phyloP scores from a whole-genome alignment of 2,888 invertebrate species.

The Agonopterix arenella region DNA sequence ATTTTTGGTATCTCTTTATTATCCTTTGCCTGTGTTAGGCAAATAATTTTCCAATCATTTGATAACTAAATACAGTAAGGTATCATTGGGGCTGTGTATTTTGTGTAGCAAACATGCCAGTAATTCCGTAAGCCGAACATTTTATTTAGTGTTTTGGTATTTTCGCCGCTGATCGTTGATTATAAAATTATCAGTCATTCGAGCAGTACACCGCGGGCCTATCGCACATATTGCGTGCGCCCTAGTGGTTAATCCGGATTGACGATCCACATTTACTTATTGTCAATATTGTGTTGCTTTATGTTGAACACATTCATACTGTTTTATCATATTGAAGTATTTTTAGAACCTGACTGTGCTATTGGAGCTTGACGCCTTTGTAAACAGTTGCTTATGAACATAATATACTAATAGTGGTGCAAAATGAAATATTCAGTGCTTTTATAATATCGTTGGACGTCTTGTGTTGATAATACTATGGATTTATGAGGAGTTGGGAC shows the following conservation, averaged over 20 bases:
- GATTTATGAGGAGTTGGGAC: constrained; percentile 40
- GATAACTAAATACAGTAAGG: constrained; percentile 2
- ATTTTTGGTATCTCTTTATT: constrained; percentile 4
- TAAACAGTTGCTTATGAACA: constrained; percentile 40
- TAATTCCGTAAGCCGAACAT: neutral
- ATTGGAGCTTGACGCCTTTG: constrained; percentile 58
- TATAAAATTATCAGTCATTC: constrained; percentile 6
- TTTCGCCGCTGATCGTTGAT: constrained; percentile 6
- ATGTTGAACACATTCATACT: constrained; percentile 61
- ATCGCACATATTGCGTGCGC: constrained; percentile 24
- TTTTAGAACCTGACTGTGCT: constrained; percentile 65
- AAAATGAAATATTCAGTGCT: constrained; percentile 17
- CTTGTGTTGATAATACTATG: constrained; percentile 40
- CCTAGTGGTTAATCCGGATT: constrained; percentile 56
- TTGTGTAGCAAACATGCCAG: neutral
- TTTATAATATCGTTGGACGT: constrained; percentile 8
- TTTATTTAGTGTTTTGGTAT: neutral
- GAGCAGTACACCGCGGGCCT: constrained; percentile 10
- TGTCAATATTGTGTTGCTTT: constrained; percentile 61
- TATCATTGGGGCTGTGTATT: neutral
- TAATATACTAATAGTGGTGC: constrained; percentile 20
- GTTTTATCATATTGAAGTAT: constrained; percentile 70
- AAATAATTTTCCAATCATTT: constrained; percentile 7
- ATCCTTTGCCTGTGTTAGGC: constrained; percentile 5
- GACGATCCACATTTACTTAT: constrained; percentile 50